A percentile compares a stretch with the other conserved stretches of the same genome.
Conservation (phyloP, 1,140 invertebrate genomes). For the Goniozus legneri region DNA sequence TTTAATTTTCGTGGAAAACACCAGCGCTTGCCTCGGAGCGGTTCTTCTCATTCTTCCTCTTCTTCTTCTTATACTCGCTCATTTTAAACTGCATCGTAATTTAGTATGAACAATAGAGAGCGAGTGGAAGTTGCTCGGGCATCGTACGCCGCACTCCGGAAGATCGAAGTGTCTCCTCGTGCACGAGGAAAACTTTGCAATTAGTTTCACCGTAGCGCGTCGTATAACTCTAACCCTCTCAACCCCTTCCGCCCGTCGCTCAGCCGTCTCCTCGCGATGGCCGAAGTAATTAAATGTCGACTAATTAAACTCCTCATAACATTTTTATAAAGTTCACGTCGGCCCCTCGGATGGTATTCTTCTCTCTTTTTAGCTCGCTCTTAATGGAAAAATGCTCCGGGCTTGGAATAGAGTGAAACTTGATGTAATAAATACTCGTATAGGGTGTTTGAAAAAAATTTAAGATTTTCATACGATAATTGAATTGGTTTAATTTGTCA, state of each 20-base stretch:
- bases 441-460: no score
- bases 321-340: slow-evolving; percentile 46
- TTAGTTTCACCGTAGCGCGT: slow-evolving; percentile 28
- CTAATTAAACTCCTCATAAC: slow-evolving; percentile 48
- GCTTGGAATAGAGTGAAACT: no score
- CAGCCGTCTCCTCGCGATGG: slow-evolving; percentile 14
- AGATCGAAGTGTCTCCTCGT: slow-evolving; percentile 28
- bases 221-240: background rate
- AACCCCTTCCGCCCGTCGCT: background rate
- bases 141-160: slow-evolving; percentile 27
- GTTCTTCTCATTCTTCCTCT: no score
- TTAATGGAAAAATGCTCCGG: background rate
- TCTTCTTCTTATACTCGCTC: no score
- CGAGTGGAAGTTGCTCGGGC: no score
- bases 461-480: no score
- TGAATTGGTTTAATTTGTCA: no score
- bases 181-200: slow-evolving; percentile 47
- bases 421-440: no score
- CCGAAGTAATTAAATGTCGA: slow-evolving; percentile 40
- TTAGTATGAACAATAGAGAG: slow-evolving; percentile 36
- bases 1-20: slow-evolving; percentile 34
- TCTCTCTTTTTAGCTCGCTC: background rate
- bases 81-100: slow-evolving; percentile 37
- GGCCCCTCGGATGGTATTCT: background rate
- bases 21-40: slow-evolving; percentile 23